Conservation (phyloP, 2,888 invertebrate genomes). For the Polymixis flavicincta region DNA sequence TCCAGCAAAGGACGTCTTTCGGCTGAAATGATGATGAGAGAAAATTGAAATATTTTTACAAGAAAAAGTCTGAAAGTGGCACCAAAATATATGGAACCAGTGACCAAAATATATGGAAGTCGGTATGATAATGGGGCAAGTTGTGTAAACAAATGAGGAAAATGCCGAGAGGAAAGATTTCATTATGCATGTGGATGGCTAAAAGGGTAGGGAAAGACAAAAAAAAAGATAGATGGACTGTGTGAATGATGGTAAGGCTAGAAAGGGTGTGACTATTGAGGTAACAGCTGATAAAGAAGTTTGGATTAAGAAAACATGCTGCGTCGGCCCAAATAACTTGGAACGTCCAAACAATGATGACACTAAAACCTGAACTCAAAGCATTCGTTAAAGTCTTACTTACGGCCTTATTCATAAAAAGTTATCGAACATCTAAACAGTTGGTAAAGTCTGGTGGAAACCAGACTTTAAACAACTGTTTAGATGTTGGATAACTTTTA, state of each 20-base stretch:
- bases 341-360: no score
- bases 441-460: no score
- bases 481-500: no score
- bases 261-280: background rate
- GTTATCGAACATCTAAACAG: no score
- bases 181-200: background rate
- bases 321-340: background rate
- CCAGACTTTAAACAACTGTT: no score
- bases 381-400: background rate
- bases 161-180: background rate
- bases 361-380: no score
- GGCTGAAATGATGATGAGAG: no score
- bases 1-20: no score
- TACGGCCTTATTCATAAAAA: no score
- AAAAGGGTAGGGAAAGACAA: no score
- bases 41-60: background rate
- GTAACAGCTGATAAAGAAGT: background rate
- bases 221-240: no score
- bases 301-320: background rate
- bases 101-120: background rate
- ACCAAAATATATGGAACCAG: background rate
- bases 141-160: background rate
- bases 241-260: no score
- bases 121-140: background rate
- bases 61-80: background rate